Base-by-base conservation (phyloP, 2,888 invertebrate genomes). In the Cephus nigrinus region DNA sequence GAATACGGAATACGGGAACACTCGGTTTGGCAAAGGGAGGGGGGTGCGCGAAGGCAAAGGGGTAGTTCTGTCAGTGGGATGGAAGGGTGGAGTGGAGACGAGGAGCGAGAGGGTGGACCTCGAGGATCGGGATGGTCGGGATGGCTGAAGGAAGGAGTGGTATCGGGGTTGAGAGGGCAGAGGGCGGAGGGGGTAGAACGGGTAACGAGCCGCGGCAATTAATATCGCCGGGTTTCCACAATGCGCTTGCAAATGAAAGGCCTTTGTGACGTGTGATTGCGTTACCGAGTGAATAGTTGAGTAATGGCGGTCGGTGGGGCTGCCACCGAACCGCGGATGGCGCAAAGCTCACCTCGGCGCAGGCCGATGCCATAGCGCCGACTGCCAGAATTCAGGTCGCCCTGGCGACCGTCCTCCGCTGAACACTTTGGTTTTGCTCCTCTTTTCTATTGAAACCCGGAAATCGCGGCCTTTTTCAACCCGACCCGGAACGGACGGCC, bases 191-290 rank as follows among this genome's bases (percentile, higher is more conserved):
- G 80, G 77, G 79, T 80, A 83, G 88, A 84, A 84, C 85, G 89
- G 90, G 90, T 91, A 91, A 91, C 91, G 91, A 91, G 91, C 90
- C 89, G 88, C 88, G 90, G 91, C 91, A 91, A 91, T 91, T 91
- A 91, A 91, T 91, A 91, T 91, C 90, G 88, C 88, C 85, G 87
- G 90, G 89, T 89, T 91, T 91, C 90, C 91, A 91, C 91, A 91
- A 91, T 91, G 91, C 91, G 90, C 91, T 91, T 91, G 91, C 91
- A 91, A 91, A 91, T 91, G 91, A 91, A 91, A 91, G 91, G 91
- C 90, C 91, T 91, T 91, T 91, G 91, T 91, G 91, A 91, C 91
- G 91, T 91, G 90, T 91, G 91, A 91, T 91, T 91, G 91, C 91
- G 90, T 90, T 90, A 89, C 88, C 91, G 89, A 90, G 90, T 91